A percentile compares a stretch with the other conserved stretches of the same genome.
These are phyloP conservation scores for Labia minor DNA, from an alignment of 2,888 invertebrate genomes.

Conservation along the genomic window DNA sequence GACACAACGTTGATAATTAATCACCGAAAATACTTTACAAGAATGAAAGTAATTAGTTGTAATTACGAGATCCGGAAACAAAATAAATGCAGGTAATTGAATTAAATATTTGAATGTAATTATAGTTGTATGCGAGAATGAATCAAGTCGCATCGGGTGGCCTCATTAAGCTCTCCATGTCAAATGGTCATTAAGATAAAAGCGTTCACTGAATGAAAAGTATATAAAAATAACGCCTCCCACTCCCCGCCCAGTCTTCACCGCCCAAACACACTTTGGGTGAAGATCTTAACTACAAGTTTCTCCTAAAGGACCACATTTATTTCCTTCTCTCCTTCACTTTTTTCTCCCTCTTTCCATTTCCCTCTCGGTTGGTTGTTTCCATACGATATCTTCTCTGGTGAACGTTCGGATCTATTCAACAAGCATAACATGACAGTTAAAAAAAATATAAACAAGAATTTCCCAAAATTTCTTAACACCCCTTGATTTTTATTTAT, in stretches of 20 bases:
- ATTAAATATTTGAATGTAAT: background rate
- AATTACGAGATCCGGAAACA: background rate
- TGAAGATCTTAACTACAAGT: background rate
- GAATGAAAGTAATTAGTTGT: no score
- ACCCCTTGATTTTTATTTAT: no score
- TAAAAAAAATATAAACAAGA: conserved; percentile 2
- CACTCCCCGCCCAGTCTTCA: background rate
- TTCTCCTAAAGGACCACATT: background rate
- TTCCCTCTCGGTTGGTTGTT: background rate
- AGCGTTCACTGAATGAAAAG: conserved; percentile 13
- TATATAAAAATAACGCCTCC: background rate
- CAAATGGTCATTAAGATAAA: conserved; percentile 8
- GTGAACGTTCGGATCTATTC: background rate
- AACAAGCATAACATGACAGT: conserved; percentile 5
- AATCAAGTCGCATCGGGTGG: background rate
- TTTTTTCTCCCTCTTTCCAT: background rate
- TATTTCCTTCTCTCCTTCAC: no score
- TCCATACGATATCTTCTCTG: background rate
- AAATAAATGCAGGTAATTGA: conserved; percentile 5
- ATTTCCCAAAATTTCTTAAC: background rate
- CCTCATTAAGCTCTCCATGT: background rate
- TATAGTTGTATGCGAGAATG: background rate
- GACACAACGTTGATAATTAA: no score
- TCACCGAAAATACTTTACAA: no score
- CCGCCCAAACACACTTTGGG: no score